phyloP scores from a whole-genome alignment of 2,797 vertebrate genomes.

The Spheniscus humboldti region DNA sequence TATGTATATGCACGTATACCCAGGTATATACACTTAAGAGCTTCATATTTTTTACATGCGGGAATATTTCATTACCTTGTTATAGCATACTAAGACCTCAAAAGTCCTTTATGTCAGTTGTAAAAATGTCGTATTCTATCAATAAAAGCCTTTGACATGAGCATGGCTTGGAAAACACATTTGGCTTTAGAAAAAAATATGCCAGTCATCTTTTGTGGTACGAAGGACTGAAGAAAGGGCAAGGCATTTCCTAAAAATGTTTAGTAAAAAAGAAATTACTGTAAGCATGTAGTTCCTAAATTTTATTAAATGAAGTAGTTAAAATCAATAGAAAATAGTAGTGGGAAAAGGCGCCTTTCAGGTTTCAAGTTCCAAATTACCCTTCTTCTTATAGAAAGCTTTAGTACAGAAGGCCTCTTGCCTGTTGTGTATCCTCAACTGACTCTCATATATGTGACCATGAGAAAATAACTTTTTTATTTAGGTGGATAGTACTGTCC shows the following conservation, averaged over 20 bases:
- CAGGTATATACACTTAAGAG: background rate
- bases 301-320: background rate
- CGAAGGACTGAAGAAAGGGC: background rate
- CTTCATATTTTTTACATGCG: background rate
- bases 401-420: background rate
- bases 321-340: background rate
- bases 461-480: background rate
- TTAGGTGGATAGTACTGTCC: background rate
- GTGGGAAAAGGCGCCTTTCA: background rate
- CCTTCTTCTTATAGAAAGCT: background rate
- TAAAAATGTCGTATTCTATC: background rate
- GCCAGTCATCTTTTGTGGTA: background rate
- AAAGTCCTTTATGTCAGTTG: background rate
- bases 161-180: background rate
- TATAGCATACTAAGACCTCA: background rate
- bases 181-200: background rate
- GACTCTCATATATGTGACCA: background rate
- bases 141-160: background rate
- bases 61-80: background rate
- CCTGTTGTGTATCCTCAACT: background rate
- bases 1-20: no score
- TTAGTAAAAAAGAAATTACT: background rate
- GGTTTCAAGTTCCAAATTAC: background rate
- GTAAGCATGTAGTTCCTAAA: background rate
- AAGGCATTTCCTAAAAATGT: background rate